phyloP scores from a whole-genome alignment of 2,797 vertebrate genomes.

The Myotis planiceps region DNA sequence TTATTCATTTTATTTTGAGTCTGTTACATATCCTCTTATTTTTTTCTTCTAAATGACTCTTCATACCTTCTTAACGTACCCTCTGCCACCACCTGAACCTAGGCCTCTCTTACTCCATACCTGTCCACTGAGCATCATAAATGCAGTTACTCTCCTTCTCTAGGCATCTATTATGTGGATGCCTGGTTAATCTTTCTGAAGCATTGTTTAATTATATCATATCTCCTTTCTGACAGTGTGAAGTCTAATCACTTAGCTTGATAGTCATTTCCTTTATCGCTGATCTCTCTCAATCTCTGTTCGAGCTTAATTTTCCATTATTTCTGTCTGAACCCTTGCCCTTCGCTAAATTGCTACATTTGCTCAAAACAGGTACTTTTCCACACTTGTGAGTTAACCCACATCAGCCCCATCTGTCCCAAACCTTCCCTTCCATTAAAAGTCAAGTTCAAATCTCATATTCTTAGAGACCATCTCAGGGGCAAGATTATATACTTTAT shows the following conservation, averaged over 20 bases:
- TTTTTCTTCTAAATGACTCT: not conserved
- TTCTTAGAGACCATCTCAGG: not conserved
- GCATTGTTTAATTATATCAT: not conserved
- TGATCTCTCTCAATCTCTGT: not conserved
- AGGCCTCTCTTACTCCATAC: not conserved
- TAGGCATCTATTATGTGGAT: not conserved
- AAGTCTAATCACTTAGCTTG: not conserved
- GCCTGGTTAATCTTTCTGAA: not conserved
- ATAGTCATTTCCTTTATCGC: not conserved
- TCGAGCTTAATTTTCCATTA: not conserved
- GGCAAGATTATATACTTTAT: not conserved
- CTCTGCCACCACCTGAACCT: not conserved
- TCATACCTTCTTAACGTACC: not conserved
- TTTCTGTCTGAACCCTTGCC: not conserved
- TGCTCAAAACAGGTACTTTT: slow-evolving; percentile 7
- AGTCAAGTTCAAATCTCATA: not conserved
- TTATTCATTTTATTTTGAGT: not conserved
- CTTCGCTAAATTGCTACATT: not conserved
- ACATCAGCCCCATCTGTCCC: too few species aligned
- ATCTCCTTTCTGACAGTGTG: not conserved
- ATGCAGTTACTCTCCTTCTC: not conserved
- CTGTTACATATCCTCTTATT: not conserved
- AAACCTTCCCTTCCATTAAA: not conserved
- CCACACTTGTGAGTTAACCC: not conserved
- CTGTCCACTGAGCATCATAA: not conserved